Base-by-base conservation (phyloP, 1,140 invertebrate genomes). In the Tetramorium parvispinum region DNA sequence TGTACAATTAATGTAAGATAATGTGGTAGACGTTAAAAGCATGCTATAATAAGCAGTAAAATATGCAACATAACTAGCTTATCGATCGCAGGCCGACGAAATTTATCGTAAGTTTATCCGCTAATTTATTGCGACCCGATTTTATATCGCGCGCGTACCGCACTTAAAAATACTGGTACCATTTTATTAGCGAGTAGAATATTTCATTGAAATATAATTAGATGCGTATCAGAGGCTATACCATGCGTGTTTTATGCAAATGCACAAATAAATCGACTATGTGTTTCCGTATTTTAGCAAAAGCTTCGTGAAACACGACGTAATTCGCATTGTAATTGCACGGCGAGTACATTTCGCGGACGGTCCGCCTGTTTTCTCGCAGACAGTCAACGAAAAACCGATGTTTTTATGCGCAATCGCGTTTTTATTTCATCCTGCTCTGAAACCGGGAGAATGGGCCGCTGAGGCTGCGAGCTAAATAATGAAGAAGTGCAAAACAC, bases 91-190 rank as follows among this genome's bases (percentile, higher is more conserved):
- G 32, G 16, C 7, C 71, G 53, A 75, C 51, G 70, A 77, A 82
- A 89, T 89, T 88, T 79, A 83, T 73, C 59, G 61, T 61, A 83
- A 89, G 75, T 89, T 89, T 89, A 89, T 89, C 61, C 76, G 16
- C 24, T 76, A 83, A 83, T 75, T 83, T 75, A 83, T 83, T 18
- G 53, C 79, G 40, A 11, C 1, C 16, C 24, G 37, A 83, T 83
- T 83, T 83, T 83, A 73, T 57, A 46, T 68, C 18, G 24, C 53
- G 66, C 24, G 51, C 18, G 18, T 2, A 13, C 21, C 37, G 24
- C 18, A 61, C 79, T 75, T 83, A 75, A 83, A 82, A 83, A 46
- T 46, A 59, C 11, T 53, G n/a, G 21, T 61, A 7, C 13, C 27
- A 37, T 83, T 83, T 83, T 83, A 83, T 59, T 70, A 32, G 66